A percentile compares a stretch with the other conserved stretches of the same genome.
phyloP scores from a whole-genome alignment of 2,888 invertebrate species.

The Andrena praecox region DNA sequence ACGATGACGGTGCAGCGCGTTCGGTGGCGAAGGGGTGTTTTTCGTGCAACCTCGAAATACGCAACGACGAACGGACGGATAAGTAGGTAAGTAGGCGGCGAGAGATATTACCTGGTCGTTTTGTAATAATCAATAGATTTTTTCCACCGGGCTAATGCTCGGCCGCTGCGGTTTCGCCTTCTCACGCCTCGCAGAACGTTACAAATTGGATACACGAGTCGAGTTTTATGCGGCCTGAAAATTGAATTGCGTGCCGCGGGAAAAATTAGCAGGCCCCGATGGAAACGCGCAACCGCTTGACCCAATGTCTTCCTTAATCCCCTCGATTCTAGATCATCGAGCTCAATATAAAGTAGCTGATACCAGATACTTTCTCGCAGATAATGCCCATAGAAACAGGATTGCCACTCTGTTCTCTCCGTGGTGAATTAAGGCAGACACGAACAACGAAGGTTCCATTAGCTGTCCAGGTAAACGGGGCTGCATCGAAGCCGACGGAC shows the following conservation, averaged over 20 bases:
- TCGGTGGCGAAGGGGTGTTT: conserved; percentile 24
- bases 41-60: conserved; percentile 31
- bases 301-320: conserved; percentile 44
- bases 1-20: conserved; percentile 37
- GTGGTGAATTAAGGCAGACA: background rate
- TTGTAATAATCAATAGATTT: conserved; percentile 60
- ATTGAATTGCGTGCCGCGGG: conserved; percentile 17
- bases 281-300: conserved; percentile 19
- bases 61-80: background rate
- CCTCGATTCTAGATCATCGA: conserved; percentile 11
- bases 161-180: conserved; percentile 58
- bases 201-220: conserved; percentile 47
- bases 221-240: conserved; percentile 13
- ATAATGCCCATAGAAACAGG: too few relatives aligned
- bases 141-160: conserved; percentile 27
- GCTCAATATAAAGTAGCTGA: background rate
- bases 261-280: conserved; percentile 23
- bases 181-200: conserved; percentile 54
- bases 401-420: too few relatives aligned
- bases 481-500: conserved; percentile 18
- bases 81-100: conserved; percentile 70
- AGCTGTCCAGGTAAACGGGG: background rate
- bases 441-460: background rate
- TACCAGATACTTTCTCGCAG: background rate
- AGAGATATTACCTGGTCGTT: conserved; percentile 59